phyloP scores from a whole-genome alignment of 1,140 invertebrate species.

The Nasonia longicornis region DNA sequence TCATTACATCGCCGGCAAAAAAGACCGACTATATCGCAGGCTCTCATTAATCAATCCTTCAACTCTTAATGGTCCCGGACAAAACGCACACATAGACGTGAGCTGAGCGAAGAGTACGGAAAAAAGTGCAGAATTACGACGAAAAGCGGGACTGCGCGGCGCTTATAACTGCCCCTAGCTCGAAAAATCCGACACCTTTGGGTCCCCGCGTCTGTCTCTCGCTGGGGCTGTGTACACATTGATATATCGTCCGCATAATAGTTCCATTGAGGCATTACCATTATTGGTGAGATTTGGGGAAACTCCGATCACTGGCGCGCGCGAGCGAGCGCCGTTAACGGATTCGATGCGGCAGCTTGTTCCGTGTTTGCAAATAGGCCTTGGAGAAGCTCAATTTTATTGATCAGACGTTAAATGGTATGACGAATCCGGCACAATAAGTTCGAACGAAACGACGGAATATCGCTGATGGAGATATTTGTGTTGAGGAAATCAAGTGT shows the following conservation, averaged over 20 bases:
- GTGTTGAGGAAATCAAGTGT: conserved; percentile 8
- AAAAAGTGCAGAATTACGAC: conserved; percentile 18
- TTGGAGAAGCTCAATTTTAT: conserved; percentile 59
- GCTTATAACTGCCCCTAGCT: conserved; percentile 21
- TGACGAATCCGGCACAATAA: conserved; percentile 50
- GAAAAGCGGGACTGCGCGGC: conserved; percentile 1
- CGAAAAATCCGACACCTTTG: conserved; percentile 63
- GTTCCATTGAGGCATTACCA: conserved; percentile 63
- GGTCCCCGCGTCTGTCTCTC: conserved; percentile 56
- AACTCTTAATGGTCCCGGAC: conserved; percentile 6
- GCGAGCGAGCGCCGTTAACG: conserved; percentile 53
- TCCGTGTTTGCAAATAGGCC: conserved; percentile 67
- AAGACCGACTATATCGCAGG: not conserved
- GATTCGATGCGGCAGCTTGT: conserved; percentile 67
- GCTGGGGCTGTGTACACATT: conserved; percentile 58
- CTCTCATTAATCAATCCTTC: conserved; percentile 31
- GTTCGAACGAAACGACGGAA: not conserved
- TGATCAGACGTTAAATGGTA: conserved; percentile 57
- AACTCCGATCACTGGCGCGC: conserved; percentile 53
- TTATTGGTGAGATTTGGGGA: conserved; percentile 68
- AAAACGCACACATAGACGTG: not conserved
- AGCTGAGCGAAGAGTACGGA: not conserved
- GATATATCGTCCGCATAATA: conserved; percentile 64
- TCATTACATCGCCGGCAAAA: not conserved
- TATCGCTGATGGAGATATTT: not conserved